These are phyloP conservation scores for Xiphorhynchus erythropygius DNA, from an alignment of 2,797 vertebrate genomes.

Conservation along the genomic window DNA sequence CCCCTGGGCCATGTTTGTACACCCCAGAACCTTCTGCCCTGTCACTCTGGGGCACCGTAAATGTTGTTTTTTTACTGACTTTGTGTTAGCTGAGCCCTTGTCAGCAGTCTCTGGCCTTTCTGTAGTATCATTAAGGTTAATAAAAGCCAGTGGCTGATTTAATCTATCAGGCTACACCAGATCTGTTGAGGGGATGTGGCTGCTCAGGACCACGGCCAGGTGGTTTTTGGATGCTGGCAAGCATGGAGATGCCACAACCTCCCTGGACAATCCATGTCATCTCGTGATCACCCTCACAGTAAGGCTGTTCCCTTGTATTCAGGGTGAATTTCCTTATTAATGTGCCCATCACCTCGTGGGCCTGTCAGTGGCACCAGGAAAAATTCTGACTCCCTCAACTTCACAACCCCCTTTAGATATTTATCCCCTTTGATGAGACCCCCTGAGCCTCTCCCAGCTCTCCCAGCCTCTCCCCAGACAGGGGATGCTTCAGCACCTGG, in stretches of 20 bases:
- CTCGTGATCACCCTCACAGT: too few species aligned
- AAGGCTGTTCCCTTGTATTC: accelerated
- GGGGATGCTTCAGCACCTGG: too few species aligned
- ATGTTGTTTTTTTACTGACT: background rate
- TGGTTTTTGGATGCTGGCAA: background rate
- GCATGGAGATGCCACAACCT: background rate
- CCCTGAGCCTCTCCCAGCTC: background rate
- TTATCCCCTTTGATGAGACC: background rate
- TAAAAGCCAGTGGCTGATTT: background rate
- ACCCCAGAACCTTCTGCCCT: background rate
- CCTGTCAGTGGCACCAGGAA: background rate
- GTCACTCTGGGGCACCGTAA: background rate
- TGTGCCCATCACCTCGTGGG: accelerated
- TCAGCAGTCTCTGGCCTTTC: background rate
- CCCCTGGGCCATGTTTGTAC: accelerated
- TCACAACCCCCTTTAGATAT: background rate
- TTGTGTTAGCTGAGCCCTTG: background rate
- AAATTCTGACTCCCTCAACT: background rate
- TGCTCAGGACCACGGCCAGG: background rate
- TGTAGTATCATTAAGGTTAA: background rate
- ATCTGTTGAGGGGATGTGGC: background rate
- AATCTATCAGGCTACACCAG: too few species aligned
- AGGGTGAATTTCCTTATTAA: background rate
- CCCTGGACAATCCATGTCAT: background rate
- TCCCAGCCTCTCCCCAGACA: background rate